A percentile compares a stretch with the other conserved stretches of the same genome.
Evolutionary conservation across 2,797 vertebrate genomes (phyloP).

Genomic region (Macropus fuliginosus): DNA sequence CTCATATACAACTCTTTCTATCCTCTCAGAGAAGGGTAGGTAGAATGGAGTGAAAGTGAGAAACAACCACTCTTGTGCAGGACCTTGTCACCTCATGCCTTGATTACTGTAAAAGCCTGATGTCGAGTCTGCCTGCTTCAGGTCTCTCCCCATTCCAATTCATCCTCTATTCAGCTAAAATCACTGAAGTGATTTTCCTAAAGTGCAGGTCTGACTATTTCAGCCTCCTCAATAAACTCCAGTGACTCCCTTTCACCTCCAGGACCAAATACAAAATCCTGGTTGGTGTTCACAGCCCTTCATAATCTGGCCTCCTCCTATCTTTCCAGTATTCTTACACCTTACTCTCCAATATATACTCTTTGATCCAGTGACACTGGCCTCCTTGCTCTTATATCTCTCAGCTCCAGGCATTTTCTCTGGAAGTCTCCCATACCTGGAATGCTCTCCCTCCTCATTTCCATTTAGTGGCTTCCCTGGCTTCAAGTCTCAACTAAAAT

Average conservation of each 20-base stretch:
- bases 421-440: not conserved
- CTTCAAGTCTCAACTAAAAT: not conserved
- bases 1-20: not conserved
- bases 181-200: not conserved
- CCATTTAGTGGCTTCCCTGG: not conserved
- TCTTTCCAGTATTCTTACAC: not conserved
- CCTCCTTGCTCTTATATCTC: no score
- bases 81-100: not conserved
- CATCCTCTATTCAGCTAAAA: not conserved
- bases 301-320: not conserved
- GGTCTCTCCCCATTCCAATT: not conserved
- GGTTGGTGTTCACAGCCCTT: not conserved
- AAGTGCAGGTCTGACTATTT: not conserved
- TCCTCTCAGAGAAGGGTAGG: not conserved
- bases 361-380: not conserved
- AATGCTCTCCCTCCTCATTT: not conserved
- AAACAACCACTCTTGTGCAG: not conserved
- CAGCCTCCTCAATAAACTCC: not conserved
- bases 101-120: not conserved
- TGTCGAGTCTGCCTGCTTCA: not conserved
- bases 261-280: not conserved
- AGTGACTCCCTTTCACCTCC: not conserved
- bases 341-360: not conserved
- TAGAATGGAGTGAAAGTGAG: not conserved
- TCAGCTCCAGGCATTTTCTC: not conserved